Evolutionary conservation across 1,140 invertebrate species (phyloP).

Genomic region (Oncopodura yosiiana): DNA sequence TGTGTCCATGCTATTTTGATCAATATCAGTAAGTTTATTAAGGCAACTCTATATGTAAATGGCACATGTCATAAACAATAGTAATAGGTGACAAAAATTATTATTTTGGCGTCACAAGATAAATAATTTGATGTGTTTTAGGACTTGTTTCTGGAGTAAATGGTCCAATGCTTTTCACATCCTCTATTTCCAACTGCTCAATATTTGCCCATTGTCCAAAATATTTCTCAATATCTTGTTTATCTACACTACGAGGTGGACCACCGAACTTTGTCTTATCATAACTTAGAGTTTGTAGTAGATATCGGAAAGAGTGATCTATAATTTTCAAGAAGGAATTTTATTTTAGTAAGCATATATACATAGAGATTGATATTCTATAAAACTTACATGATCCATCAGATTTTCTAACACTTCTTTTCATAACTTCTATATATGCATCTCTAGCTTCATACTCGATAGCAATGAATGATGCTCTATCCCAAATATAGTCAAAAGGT

Average conservation of each 20-base stretch:
- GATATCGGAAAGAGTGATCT: conserved; percentile 23
- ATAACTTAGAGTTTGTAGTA: conserved; percentile 27
- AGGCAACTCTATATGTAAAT: too few species aligned
- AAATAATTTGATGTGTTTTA: background rate
- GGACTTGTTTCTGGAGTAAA: background rate
- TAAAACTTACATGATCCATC: background rate
- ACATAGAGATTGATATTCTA: background rate
- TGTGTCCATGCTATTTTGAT: too few species aligned
- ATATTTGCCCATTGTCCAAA: conserved; percentile 12
- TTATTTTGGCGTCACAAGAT: conserved; percentile 8
- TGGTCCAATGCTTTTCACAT: background rate
- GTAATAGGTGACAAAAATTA: too few species aligned
- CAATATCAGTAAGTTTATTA: too few species aligned
- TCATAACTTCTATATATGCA: conserved; percentile 21
- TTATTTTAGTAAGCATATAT: background rate
- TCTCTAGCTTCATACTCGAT: conserved; percentile 20
- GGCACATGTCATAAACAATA: too few species aligned
- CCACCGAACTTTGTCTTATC: conserved; percentile 25
- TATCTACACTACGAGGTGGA: conserved; percentile 16
- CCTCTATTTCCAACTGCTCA: background rate
- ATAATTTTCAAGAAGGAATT: background rate
- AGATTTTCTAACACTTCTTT: conserved; percentile 12
- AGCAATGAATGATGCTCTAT: conserved; percentile 34
- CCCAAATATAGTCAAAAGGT: conserved; percentile 35
- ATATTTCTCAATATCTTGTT: conserved; percentile 7